Evolutionary conservation across 64 coral and sea anemone species (phyloP), one percentile per base, ranked within the genome.

Genomic region (Acropora yongei): DNA sequence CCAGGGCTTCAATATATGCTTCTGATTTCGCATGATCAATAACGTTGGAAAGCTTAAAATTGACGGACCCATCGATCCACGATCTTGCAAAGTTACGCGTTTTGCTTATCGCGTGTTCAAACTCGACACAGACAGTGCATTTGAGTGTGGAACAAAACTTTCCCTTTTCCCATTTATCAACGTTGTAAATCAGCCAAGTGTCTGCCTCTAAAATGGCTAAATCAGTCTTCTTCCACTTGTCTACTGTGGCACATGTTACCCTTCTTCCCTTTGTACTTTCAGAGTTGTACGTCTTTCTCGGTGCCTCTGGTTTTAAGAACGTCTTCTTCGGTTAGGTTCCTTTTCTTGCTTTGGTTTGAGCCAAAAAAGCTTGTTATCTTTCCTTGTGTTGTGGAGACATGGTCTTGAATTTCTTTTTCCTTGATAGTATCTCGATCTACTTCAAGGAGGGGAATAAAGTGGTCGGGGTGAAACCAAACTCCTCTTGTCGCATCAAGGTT

Each of bases 191-290:
- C 41, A 93, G 78, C 91, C 91, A 93, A 18, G 66, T 80, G 20
- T 82, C 44, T 67, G 84, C 84, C 57, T 93, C 91, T 87, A 79
- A 93, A 11, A 67, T 67, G 77, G 75, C 91, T 66, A 93, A 55
- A 73, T 88, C 65, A 72, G 80, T 93, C 84, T 80, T 60, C 76
- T 82, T 93, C 84, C 92, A 93, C 43, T 79, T 93, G 68, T 93
- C 77, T 41, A 93, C 92, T 81, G 77, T 93, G 74, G 51, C 16
- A 55, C 66, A 94, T 41, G 76, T 88, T 43, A 78, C 13, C 68
- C 63, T 89, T 78, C 76, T 73, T 69, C 46, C 57, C 57, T 50
- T 55, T 72, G 41, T 83, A 57, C 17, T 48, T 87, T 74, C 83
- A 20, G 75, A 60, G 8, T 68, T 76, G 19, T 44, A 10, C 11